These are phyloP conservation scores for Thumatha senex DNA, from an alignment of 2,888 invertebrate genomes.

Conservation along the genomic window DNA sequence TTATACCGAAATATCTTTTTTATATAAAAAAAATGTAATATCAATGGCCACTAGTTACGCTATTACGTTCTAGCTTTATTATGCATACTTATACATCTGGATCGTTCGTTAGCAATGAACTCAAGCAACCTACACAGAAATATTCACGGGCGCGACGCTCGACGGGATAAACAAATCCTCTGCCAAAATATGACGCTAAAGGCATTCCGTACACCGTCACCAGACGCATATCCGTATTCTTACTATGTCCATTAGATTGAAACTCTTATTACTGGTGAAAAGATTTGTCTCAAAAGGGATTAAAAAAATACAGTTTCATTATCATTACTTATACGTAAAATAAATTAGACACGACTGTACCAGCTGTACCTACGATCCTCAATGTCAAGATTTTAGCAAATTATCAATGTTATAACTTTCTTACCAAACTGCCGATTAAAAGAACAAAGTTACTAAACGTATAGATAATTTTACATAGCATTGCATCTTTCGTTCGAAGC, in stretches of 20 bases:
- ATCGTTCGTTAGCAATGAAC: conserved; percentile 63
- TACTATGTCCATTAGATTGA: background rate
- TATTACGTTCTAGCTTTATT: background rate
- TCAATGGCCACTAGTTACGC: background rate
- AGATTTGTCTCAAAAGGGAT: too few species aligned
- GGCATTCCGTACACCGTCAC: conserved; percentile 52
- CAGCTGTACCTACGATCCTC: background rate
- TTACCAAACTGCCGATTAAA: conserved; percentile 14
- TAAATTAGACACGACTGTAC: too few species aligned
- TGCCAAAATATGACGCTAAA: conserved; percentile 57
- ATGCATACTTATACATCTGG: conserved; percentile 14
- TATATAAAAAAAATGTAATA: too few species aligned
- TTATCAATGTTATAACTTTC: conserved; percentile 24
- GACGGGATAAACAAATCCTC: conserved; percentile 60
- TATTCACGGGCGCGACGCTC: conserved; percentile 59
- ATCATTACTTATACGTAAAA: too few species aligned
- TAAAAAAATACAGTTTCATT: too few species aligned
- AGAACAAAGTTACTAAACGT: conserved; percentile 7
- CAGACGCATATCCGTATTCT: conserved; percentile 1
- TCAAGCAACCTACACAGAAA: conserved; percentile 45
- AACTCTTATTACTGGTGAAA: too few species aligned
- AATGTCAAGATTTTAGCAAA: conserved; percentile 25
- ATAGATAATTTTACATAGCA: conserved; percentile 9
- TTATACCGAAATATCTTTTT: too few species aligned
- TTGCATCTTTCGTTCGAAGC: conserved; percentile 18